These are phyloP conservation scores for Malachius bipustulatus DNA, from an alignment of 2,888 invertebrate genomes.

Conservation along the genomic window DNA sequence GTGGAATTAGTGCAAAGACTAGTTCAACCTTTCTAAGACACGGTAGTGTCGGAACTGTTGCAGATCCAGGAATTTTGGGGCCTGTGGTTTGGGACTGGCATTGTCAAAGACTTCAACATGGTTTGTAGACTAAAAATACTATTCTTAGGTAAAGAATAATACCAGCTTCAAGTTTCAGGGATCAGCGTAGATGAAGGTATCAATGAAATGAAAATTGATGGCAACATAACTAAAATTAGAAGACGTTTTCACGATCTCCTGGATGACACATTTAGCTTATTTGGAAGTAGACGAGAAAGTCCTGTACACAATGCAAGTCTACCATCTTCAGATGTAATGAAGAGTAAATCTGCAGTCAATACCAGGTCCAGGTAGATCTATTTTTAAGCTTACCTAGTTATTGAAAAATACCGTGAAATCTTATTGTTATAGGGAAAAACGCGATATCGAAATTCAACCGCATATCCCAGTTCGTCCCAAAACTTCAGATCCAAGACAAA, in stretches of 20 bases:
- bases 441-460: slow-evolving; percentile 4
- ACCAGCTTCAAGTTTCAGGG: slow-evolving; percentile 22
- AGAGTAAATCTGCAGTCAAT: slow-evolving; percentile 33
- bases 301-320: slow-evolving; percentile 29
- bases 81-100: slow-evolving; percentile 76
- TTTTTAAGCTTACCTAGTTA: no score
- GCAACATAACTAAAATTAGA: slow-evolving; percentile 51
- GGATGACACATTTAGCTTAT: slow-evolving; percentile 68
- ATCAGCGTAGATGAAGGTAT: slow-evolving; percentile 33
- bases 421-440: background rate
- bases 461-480: slow-evolving; percentile 30
- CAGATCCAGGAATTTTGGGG: slow-evolving; percentile 72
- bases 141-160: background rate
- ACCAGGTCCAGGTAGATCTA: no score
- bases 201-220: slow-evolving; percentile 32
- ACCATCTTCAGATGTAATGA: slow-evolving; percentile 29
- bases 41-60: slow-evolving; percentile 55
- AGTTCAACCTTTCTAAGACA: slow-evolving; percentile 42
- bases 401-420: no score
- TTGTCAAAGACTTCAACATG: slow-evolving; percentile 53
- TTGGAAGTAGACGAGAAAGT: slow-evolving; percentile 51
- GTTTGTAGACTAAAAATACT: slow-evolving; percentile 27
- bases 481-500: slow-evolving; percentile 30
- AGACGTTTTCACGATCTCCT: slow-evolving; percentile 64
- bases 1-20: slow-evolving; percentile 15